Evolutionary conservation across 2,888 invertebrate genomes (phyloP), one percentile per base, ranked within the genome.

Genomic region (Venusia cambrica): DNA sequence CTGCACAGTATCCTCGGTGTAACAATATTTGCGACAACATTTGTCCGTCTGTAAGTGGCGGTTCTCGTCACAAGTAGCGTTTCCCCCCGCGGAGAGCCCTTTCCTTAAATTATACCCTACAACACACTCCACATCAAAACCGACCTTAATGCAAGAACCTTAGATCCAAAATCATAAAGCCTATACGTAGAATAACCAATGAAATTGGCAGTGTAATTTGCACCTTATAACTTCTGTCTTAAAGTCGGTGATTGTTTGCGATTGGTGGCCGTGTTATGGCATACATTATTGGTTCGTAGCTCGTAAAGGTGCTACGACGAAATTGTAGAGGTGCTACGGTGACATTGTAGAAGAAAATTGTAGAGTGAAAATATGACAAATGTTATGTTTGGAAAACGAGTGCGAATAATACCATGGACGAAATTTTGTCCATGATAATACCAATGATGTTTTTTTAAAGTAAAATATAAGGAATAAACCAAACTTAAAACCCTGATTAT

Each of bases 1-100:
- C 19, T 29, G 29, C 13, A 19, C 18, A 22, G 8, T 29, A 29
- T 30, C 30, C 10, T 34, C 20, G 9, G 13, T 6, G 35, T 40
- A 40, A 40, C 35, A 40, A 40, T 40, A 40, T 40, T 40, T 31
- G 32, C 35, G 40, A 24, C 27, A 40, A 35, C 35, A 40, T 56
- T 61, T 52, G 48, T 31, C 36, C 55, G 57, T 55, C 51, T 35
- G 51, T 68, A 75, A 77, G 72, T 76, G 71, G 73, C 74, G 59
- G 66, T 59, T 69, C 65, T 64, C 51, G 41, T 51, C 43, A 62
- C 66, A 58, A 77, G 74, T 68, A 68, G 69, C 72, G 26, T 44
- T 37, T 39, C 39, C 52, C 48, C 51, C 33, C 34, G 20, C 47
- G 52, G 52, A 54, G 48, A 42, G 34, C 37, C 38, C 52, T 45